Conservation (phyloP, 2,888 invertebrate species). For the Plebejus anna region DNA sequence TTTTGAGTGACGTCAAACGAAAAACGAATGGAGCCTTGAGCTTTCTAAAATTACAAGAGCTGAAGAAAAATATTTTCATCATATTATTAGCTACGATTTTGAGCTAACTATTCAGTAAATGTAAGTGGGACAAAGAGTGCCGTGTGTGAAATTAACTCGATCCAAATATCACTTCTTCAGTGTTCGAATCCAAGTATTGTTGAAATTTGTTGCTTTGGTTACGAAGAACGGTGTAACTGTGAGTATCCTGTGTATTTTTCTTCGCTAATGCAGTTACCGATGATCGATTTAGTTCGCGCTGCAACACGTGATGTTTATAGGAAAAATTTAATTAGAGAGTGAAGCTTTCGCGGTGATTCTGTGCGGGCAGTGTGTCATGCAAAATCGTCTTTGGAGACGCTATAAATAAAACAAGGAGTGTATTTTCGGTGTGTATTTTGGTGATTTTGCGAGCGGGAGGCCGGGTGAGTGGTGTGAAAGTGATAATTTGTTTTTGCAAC, state of each 20-base stretch:
- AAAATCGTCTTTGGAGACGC: conserved; percentile 52
- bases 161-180: conserved; percentile 41
- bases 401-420: conserved; percentile 68
- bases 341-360: conserved; percentile 42
- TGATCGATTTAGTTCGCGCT: conserved; percentile 51
- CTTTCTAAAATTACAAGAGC: conserved; percentile 75
- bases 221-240: conserved; percentile 62
- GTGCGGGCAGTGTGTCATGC: conserved; percentile 56
- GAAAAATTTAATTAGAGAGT: conserved; percentile 49
- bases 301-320: conserved; percentile 51
- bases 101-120: conserved; percentile 50
- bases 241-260: conserved; percentile 60
- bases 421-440: conserved; percentile 73
- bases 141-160: conserved; percentile 51
- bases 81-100: conserved; percentile 54
- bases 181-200: conserved; percentile 42
- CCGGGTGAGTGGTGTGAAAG: conserved; percentile 67
- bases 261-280: conserved; percentile 48
- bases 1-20: conserved; percentile 75
- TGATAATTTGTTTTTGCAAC: conserved; percentile 42
- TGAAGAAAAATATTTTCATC: conserved; percentile 62
- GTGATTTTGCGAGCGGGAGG: conserved; percentile 65
- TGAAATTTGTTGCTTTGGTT: conserved; percentile 57
- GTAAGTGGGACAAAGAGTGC: conserved; percentile 58
- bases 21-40: conserved; percentile 63